Evolutionary conservation across 2,888 invertebrate species (phyloP), one percentile per base, ranked within the genome.

Genomic region (Sesia apiformis): DNA sequence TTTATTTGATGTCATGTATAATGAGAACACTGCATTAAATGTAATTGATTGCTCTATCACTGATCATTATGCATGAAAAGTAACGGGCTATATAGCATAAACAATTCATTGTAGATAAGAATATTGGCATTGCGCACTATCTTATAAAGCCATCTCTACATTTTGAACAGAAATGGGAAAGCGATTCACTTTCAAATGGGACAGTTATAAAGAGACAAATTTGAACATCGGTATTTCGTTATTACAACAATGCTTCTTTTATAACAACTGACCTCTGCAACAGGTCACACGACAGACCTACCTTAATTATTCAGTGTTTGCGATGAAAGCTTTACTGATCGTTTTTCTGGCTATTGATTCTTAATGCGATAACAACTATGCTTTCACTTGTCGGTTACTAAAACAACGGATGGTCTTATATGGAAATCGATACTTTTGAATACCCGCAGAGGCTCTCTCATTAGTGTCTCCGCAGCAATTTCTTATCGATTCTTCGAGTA

Each of bases 401-500:
- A 23, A 23, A 23, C 23, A 23, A 23, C 23, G 23, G 23, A 23
- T 23, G 23, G 23, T 23, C 23, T 23, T 23, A 23, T 23, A 23
- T 23, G 23, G 23, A 23, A 23, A 23, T 23, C 23, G 23, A 23
- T 23, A 23, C 23, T 23, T 23, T 23, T 23, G 23, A 23, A 23
- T 23, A 23, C 23, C 23, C 23, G 23, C 23, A 23, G 23, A 23
- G 23, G 23, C 23, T 23, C 23, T 23, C 23, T 23, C 23, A 23
- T 23, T 23, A 23, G 23, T 23, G 23, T 23, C 23, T 23, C 23
- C 23, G 23, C 23, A 23, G 23, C 23, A 23, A 23, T 23, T 23
- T 23, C 23, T 23, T 23, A 23, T 23, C 23, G 23, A 23, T 23
- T 23, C 23, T 23, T 23, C 72, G 70, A 68, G 74, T 73, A 72